Evolutionary conservation across 2,113 vertebrate species (phyloP), one percentile per base, ranked within the genome.

Genomic region (Triplophysa tibetana): DNA sequence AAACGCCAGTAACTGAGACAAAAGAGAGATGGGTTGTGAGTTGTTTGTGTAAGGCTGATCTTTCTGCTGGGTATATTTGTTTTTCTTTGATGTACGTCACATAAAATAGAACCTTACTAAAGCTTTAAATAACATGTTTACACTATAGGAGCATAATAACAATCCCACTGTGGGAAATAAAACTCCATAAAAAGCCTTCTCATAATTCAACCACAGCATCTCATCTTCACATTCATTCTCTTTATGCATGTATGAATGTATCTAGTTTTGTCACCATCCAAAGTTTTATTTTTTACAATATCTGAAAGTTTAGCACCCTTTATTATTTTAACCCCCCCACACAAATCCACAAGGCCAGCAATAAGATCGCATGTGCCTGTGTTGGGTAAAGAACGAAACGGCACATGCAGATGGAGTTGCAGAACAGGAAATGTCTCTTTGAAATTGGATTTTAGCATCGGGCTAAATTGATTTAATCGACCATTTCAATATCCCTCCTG

Each of bases 151-250:
- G 62, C 41, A 61, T 29, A 74, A 60, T 60, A 8, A 3, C 41
- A n/a, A 58, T 29, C 72, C 23, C 5, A 43, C 58, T 62, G 41
- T 75, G 73, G 41, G 73, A 75, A 75, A 75, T 75, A 41, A 45
- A 75, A 41, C 38, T 63, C 58, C 41, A 75, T 62, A 23, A 48
- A 24, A 75, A 75, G 58, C 19, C 72, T 26, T 45, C 8, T 17
- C 54, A 14, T 45, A 24, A 75, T 48, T 12, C 38, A 63, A 50
- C 43, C 56, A 60, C 33, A 62, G n/a, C 13, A 0, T 75, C 38
- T 48, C 9, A 17, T 43, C 54, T 17, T 24, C 1, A 7, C 38
- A 19, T 74, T 72, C 1, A 38, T 11, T 23, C 11, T 21, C 21
- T 50, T 45, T 45, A 12, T 12, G 43, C 8, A 45, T 45, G 2